Evolutionary conservation across 2,113 vertebrate species (phyloP).

Genomic region (Coracopsis vasa): DNA sequence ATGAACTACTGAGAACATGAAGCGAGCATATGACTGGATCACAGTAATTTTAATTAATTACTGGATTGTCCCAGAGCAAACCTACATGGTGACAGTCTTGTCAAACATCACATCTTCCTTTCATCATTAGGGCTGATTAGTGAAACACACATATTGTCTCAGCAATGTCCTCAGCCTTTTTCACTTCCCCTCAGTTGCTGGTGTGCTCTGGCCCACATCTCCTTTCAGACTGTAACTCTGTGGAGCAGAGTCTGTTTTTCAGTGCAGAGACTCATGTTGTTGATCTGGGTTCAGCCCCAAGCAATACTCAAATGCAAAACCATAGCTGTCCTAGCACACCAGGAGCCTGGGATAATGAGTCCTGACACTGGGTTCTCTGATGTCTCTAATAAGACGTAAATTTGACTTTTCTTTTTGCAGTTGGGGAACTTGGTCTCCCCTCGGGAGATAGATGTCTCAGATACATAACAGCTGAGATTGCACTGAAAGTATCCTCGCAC

Average conservation of each 20-base stretch:
- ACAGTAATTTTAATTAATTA: not conserved
- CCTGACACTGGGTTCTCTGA: not conserved
- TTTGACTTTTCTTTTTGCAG: not conserved
- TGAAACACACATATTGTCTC: not conserved
- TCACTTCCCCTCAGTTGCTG: not conserved
- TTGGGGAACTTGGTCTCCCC: not conserved
- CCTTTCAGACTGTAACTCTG: not conserved
- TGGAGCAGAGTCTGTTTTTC: not conserved
- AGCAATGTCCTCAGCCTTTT: not conserved
- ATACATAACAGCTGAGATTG: not conserved
- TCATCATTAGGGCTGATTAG: not conserved
- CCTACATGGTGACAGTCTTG: not conserved
- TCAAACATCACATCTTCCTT: not conserved
- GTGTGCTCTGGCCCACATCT: not conserved
- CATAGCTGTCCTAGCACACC: not conserved
- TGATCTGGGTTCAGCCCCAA: not conserved
- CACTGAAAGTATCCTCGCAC: not conserved
- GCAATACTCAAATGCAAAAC: not conserved
- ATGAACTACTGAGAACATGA: not conserved
- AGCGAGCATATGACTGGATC: not conserved
- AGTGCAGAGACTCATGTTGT: not conserved
- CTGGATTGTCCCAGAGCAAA: not conserved
- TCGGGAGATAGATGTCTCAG: not conserved
- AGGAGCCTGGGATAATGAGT: not conserved
- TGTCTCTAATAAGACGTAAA: not conserved